A percentile compares a stretch with the other conserved stretches of the same genome.
phyloP scores from a whole-genome alignment of 1,140 invertebrate species.

The Odontomachus brunneus region DNA sequence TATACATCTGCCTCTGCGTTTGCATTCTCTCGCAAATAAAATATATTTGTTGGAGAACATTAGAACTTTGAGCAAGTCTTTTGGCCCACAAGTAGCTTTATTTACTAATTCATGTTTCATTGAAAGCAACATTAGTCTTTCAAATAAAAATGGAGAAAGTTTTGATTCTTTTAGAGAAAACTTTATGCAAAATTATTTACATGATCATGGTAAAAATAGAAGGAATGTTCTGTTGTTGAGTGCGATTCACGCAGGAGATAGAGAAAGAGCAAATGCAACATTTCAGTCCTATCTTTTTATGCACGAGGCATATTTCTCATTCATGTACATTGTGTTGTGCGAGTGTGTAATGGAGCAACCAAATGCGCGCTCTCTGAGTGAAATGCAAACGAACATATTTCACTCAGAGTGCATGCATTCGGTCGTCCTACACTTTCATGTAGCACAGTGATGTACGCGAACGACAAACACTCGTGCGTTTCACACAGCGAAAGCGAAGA shows the following conservation, averaged over 20 bases:
- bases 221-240: background rate
- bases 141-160: background rate
- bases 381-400: slow-evolving; percentile 40
- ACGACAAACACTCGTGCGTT: slow-evolving; percentile 24
- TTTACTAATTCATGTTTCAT: background rate
- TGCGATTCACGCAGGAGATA: too few species aligned
- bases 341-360: background rate
- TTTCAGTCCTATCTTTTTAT: background rate
- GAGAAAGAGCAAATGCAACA: background rate
- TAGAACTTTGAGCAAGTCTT: background rate
- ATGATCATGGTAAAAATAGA: too few species aligned
- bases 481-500: background rate
- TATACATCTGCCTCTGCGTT: background rate
- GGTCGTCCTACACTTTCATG: slow-evolving; percentile 30
- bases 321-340: background rate
- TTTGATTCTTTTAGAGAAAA: background rate
- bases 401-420: slow-evolving; percentile 25
- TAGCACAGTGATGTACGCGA: background rate
- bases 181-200: background rate
- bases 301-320: slow-evolving; percentile 2
- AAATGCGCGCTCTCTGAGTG: slow-evolving; percentile 20
- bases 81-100: background rate
- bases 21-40: background rate
- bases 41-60: background rate
- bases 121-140: background rate